Base-by-base conservation (phyloP, 2,797 vertebrate genomes). In the Microcaecilia unicolor region DNA sequence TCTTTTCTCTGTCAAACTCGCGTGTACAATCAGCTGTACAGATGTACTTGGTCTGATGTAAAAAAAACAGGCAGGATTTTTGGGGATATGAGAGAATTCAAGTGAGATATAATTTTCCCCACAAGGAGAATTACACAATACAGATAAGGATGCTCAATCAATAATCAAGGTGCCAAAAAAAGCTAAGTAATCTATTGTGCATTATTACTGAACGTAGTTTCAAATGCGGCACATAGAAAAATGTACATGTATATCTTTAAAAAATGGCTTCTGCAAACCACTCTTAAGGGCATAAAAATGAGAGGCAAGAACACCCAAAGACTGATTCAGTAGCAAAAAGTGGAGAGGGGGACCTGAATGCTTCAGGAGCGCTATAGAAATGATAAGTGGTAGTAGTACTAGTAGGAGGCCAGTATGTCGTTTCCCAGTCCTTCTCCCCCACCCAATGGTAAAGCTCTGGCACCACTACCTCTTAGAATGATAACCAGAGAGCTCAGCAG, bases 221-320 rank as follows among this genome's bases (percentile, higher is more conserved):
- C 37, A 9, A 7, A 18, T 26, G 19, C 10, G 11, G 8, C 8
- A 11, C 9, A 1, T 9, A n/a, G 9, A n/a, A 14, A 30, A 4
- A 37, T 52, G 51, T 40, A 41, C 44, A 34, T 46, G 34, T 25
- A 31, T 7, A 18, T 51, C 45, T 28, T 25, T 24, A 47, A n/a
- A n/a, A n/a, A n/a, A n/a, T n/a, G n/a, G n/a, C n/a, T n/a, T n/a
- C n/a, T n/a, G n/a, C n/a, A n/a, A n/a, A n/a, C n/a, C n/a, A n/a
- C n/a, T n/a, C n/a, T n/a, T n/a, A n/a, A n/a, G n/a, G n/a, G 47
- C 34, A 38, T 15, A 32, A 48, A 7, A 35, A 42, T n/a, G n/a
- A n/a, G n/a, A 44, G 43, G 45, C 41, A 55, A 65, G 67, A 65
- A 62, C 60, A 69, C 60, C 62, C 58, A 60, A 68, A 64, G 58